Evolutionary conservation across 2,888 invertebrate species (phyloP), one percentile per base, ranked within the genome.

Genomic region (Mesorhabditis spiculigera): DNA sequence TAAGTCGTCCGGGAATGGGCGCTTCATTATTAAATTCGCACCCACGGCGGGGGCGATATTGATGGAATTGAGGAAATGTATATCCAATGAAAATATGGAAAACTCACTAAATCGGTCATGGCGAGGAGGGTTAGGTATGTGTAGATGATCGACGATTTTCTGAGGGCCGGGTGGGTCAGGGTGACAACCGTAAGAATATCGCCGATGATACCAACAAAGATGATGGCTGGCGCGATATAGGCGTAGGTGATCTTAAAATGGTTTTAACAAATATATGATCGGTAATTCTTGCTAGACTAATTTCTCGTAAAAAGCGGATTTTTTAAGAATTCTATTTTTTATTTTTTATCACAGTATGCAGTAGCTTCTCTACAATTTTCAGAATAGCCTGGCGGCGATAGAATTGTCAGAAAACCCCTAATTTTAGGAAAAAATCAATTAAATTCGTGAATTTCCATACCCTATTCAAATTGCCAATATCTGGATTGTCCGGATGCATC

Each of bases 181-280:
- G 88, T 88, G 68, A 87, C 85, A 28, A 89, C 84, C 69, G 88
- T 89, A 62, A 88, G 82, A 43, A 88, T 75, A 76, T 89, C 89
- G 5, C 88, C 88, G 42, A 89, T 75, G 4, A 88, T 83, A 45
- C 89, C 89, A 63, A 87, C 82, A 4, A 82, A 86, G 65, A 89
- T 87, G 71, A 89, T 87, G 28, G 87, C 78, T 0, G 87, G 87
- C 5, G 87, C 86, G 43, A 88, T 85, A 68, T 88, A 85, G 45
- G 84, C 86, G 75, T 87, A 87, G 41, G 87, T 86, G 63, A 87
- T 80, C 74, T 80, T 68, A 69, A 82, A 28, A 28, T 28, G 28
- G 28, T 28, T 28, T 28, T 61, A 78, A 68, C 61, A 28, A 28
- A 28, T 28, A 28, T 3, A 28, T 28, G 28, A 28, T 28, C 28